Conservation (phyloP, 1,140 invertebrate genomes). For the Scylla paramamosain region DNA sequence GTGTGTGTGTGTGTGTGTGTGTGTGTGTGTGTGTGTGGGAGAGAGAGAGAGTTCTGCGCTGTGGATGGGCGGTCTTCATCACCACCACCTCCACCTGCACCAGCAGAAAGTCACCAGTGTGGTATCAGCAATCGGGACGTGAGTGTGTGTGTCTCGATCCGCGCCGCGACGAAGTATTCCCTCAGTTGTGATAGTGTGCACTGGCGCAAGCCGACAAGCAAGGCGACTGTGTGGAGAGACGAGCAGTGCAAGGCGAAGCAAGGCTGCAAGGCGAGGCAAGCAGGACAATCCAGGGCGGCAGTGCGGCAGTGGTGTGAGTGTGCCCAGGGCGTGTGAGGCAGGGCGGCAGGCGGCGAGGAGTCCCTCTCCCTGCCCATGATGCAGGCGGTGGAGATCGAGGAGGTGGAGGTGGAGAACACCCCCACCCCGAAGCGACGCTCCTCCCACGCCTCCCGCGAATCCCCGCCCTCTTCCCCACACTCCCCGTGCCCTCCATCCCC, state of each 20-base stretch:
- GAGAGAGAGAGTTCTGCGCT: background rate
- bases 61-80: background rate
- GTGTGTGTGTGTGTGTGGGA: background rate
- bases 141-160: background rate
- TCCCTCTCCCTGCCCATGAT: background rate
- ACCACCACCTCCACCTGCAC: background rate
- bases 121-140: background rate
- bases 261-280: no score
- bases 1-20: background rate
- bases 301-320: no score
- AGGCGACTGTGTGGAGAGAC: no score
- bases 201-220: no score
- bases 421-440: slow-evolving; percentile 21
- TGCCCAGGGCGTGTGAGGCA: no score
- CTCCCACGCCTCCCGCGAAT: slow-evolving; percentile 26
- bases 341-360: background rate
- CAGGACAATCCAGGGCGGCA: no score
- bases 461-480: slow-evolving; percentile 45
- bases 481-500: slow-evolving; percentile 52
- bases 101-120: background rate
- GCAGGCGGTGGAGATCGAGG: slow-evolving; percentile 40
- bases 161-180: background rate
- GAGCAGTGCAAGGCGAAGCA: no score
- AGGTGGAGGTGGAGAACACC: slow-evolving; percentile 30
- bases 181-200: no score